A percentile compares a stretch with the other conserved stretches of the same genome.
phyloP scores from a whole-genome alignment of 2,888 invertebrate genomes.

The Uropetala carovei region DNA sequence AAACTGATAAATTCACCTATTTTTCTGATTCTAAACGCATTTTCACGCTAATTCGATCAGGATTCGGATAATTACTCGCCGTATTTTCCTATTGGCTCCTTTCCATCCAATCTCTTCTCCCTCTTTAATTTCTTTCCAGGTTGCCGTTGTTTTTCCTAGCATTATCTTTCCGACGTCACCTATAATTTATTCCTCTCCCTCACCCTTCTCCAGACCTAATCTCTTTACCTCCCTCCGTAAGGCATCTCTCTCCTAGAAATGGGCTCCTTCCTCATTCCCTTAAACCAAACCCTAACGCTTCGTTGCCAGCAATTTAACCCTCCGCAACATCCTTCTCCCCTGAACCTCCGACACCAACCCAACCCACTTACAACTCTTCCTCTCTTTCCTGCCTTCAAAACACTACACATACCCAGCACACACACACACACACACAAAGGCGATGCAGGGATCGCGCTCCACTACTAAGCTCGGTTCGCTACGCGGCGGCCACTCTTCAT shows the following conservation, averaged over 20 bases:
- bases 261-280: neutral
- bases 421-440: too few species aligned
- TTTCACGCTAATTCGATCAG: too few species aligned
- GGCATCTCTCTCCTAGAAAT: neutral
- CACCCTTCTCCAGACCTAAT: neutral
- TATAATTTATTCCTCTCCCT: neutral
- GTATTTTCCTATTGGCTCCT: too few species aligned
- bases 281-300: conserved; percentile 8
- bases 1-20: too few species aligned
- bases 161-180: too few species aligned
- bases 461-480: neutral
- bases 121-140: too few species aligned
- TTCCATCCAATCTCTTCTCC: too few species aligned
- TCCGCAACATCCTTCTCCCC: conserved; percentile 11
- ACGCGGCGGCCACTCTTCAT: neutral
- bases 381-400: neutral
- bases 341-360: neutral
- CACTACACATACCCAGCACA: neutral
- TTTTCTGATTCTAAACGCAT: too few species aligned
- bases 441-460: neutral
- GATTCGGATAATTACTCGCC: too few species aligned
- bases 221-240: neutral
- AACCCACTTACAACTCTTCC: neutral
- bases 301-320: conserved; percentile 12
- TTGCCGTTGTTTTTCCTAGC: too few species aligned